Conservation (phyloP, 2,888 invertebrate species). For the Lasioglossum morio region DNA sequence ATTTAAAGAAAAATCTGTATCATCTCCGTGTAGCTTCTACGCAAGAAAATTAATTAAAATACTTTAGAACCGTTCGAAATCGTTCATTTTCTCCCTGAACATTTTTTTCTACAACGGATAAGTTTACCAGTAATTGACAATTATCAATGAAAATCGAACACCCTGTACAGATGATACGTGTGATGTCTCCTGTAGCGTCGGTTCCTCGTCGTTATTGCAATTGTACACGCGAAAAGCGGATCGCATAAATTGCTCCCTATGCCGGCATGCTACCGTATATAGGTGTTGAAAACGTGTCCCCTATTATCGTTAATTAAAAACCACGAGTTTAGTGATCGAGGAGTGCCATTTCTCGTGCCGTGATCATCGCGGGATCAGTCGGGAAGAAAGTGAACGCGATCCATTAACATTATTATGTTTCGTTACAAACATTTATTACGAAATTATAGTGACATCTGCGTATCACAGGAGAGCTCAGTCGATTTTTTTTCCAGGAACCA, state of each 20-base stretch:
- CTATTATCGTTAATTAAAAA: conserved; percentile 12
- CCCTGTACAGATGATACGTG: neutral
- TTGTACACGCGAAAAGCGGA: conserved; percentile 51
- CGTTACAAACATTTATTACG: conserved; percentile 72
- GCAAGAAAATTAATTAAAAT: neutral
- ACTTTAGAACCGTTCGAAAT: neutral
- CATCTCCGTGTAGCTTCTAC: neutral
- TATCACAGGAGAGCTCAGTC: conserved; percentile 79
- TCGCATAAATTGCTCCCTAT: conserved; percentile 14
- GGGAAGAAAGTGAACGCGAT: conserved; percentile 67
- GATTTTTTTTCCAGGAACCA: conserved; percentile 68
- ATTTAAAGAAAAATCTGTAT: neutral
- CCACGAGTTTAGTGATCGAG: neutral
- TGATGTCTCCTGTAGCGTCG: neutral
- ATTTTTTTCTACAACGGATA: neutral
- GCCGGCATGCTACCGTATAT: conserved; percentile 11
- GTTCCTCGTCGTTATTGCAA: conserved; percentile 35
- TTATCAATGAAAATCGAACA: neutral
- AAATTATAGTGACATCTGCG: conserved; percentile 75
- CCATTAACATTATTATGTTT: conserved; percentile 60
- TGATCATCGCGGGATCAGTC: conserved; percentile 54
- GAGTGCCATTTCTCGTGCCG: conserved; percentile 25
- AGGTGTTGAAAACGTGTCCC: conserved; percentile 40
- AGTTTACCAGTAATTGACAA: neutral
- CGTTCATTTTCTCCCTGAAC: neutral